A percentile compares a stretch with the other conserved stretches of the same genome.
phyloP scores from a whole-genome alignment of 1,140 invertebrate genomes.

The Holcopasites calliopsidis region DNA sequence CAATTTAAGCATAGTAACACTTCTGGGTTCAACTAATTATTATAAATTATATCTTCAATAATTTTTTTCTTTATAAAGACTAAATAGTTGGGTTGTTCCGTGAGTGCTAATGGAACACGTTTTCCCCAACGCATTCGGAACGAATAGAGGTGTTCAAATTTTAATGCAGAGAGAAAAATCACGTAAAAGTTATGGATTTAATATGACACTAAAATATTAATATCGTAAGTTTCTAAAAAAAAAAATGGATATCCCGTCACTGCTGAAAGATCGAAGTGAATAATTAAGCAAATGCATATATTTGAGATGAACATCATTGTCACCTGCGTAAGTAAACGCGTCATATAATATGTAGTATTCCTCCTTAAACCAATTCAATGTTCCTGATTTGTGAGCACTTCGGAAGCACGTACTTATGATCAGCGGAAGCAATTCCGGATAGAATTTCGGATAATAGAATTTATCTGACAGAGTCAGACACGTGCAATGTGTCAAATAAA shows the following conservation, averaged over 20 bases:
- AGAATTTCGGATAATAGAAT: constrained; percentile 27
- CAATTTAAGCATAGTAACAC: too few relatives aligned
- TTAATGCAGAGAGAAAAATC: too few relatives aligned
- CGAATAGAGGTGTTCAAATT: neutral
- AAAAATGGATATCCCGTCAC: neutral
- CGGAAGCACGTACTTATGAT: neutral
- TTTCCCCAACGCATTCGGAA: too few relatives aligned
- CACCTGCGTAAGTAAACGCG: neutral
- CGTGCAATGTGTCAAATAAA: constrained; percentile 9
- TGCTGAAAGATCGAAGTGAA: neutral
- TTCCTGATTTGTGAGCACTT: neutral
- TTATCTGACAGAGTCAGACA: neutral
- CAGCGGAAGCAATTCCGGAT: constrained; percentile 15
- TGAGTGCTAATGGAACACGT: too few relatives aligned
- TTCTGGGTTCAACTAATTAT: too few relatives aligned
- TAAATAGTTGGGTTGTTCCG: too few relatives aligned
- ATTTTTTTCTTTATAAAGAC: too few relatives aligned
- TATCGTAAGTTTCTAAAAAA: neutral
- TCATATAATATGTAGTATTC: too few relatives aligned
- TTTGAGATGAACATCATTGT: neutral
- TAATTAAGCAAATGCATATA: neutral
- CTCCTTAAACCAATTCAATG: neutral
- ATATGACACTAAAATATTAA: neutral
- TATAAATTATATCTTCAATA: too few relatives aligned
- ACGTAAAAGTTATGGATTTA: too few relatives aligned